A percentile compares a stretch with the other conserved stretches of the same genome.
Evolutionary conservation across 2,888 invertebrate species (phyloP).

Genomic region (Gymnosoma rotundatum): DNA sequence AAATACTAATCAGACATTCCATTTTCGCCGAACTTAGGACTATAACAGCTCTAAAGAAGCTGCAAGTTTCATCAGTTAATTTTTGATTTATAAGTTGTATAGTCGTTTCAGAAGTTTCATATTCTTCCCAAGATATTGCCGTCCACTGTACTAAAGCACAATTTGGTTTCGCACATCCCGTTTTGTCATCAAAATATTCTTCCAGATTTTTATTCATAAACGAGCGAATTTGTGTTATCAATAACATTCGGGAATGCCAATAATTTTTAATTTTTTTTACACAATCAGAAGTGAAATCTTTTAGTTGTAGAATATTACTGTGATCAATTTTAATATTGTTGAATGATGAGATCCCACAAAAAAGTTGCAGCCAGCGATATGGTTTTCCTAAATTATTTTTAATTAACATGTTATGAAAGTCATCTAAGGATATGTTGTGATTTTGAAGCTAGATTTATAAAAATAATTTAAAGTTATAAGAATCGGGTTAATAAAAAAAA

Average conservation of each 20-base stretch:
- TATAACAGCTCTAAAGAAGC: slow-evolving; percentile 90
- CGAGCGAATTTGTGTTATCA: slow-evolving; percentile 90
- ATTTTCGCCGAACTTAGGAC: slow-evolving; percentile 92
- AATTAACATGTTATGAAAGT: slow-evolving; percentile 82
- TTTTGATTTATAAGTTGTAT: slow-evolving; percentile 80
- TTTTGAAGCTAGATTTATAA: slow-evolving; percentile 51
- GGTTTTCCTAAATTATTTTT: slow-evolving; percentile 88
- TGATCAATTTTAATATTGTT: slow-evolving; percentile 74
- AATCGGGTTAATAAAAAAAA: not conserved
- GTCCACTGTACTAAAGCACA: slow-evolving; percentile 88
- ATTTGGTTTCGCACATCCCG: slow-evolving; percentile 81
- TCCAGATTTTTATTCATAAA: slow-evolving; percentile 80
- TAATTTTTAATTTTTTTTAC: slow-evolving; percentile 89
- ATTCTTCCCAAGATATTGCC: slow-evolving; percentile 86
- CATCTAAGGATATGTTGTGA: slow-evolving; percentile 65
- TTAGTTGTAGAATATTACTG: slow-evolving; percentile 51
- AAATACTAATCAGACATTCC: slow-evolving; percentile 89
- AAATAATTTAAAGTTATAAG: not conserved
- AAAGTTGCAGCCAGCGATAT: slow-evolving; percentile 94
- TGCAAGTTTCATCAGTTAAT: slow-evolving; percentile 85
- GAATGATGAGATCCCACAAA: slow-evolving; percentile 93
- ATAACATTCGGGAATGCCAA: slow-evolving; percentile 88
- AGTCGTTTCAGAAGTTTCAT: slow-evolving; percentile 73
- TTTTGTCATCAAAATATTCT: slow-evolving; percentile 74
- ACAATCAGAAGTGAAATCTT: slow-evolving; percentile 61